A percentile compares a stretch with the other conserved stretches of the same genome.
phyloP scores from a whole-genome alignment of 1,140 invertebrate genomes.

The Drosophila guanche region DNA sequence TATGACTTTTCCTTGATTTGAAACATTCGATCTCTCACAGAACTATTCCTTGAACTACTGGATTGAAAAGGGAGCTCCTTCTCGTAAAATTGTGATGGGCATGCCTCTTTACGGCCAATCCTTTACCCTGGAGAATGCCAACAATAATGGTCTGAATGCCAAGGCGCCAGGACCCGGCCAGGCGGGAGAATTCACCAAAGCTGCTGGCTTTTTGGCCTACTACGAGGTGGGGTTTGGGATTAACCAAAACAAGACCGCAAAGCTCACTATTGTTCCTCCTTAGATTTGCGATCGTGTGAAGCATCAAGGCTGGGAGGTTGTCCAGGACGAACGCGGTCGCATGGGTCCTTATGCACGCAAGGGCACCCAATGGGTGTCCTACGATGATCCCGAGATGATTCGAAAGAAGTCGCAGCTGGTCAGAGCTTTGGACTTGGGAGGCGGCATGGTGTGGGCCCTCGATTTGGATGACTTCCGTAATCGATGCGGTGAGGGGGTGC shows the following conservation, averaged over 20 bases:
- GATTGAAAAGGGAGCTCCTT: slow-evolving; percentile 92
- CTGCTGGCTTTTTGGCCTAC: slow-evolving; percentile 94
- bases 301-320: slow-evolving; percentile 90
- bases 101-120: slow-evolving; percentile 96
- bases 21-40: slow-evolving; percentile 80
- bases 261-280: slow-evolving; percentile 3
- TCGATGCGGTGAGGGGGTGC: slow-evolving; percentile 89
- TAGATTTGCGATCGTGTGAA: slow-evolving; percentile 92
- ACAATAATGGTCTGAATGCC: slow-evolving; percentile 88
- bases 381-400: slow-evolving; percentile 92
- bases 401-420: slow-evolving; percentile 90
- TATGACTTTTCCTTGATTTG: neutral
- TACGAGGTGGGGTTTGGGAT: slow-evolving; percentile 88
- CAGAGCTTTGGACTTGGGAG: slow-evolving; percentile 90
- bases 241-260: too few species aligned
- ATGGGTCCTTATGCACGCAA: slow-evolving; percentile 95
- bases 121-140: slow-evolving; percentile 87
- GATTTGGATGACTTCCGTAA: slow-evolving; percentile 94
- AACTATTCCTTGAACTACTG: slow-evolving; percentile 95
- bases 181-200: slow-evolving; percentile 91
- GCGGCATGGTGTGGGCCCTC: slow-evolving; percentile 95
- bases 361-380: slow-evolving; percentile 95
- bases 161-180: slow-evolving; percentile 90
- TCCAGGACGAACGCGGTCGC: slow-evolving; percentile 89
- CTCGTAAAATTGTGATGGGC: slow-evolving; percentile 92